Evolutionary conservation across 37 sponge, comb jelly and placozoan genomes (phyloP).

Genomic region (Halichondria panicea): DNA sequence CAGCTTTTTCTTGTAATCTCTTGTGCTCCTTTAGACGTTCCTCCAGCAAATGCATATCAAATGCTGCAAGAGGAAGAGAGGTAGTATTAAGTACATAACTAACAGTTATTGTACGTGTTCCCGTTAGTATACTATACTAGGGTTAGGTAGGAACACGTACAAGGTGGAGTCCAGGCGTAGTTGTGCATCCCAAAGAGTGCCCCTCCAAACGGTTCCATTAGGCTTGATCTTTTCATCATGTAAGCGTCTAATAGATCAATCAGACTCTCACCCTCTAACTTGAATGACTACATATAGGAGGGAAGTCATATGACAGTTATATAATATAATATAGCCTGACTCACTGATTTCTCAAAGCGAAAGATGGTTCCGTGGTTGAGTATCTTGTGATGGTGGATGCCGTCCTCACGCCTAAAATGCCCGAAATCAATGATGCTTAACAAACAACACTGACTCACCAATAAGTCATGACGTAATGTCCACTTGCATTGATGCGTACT

Average conservation of each 20-base stretch:
- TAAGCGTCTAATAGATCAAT: slow-evolving; percentile 59
- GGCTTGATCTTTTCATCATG: too few species aligned
- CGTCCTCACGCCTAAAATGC: slow-evolving; percentile 57
- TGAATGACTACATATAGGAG: slow-evolving; percentile 38
- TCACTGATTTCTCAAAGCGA: slow-evolving; percentile 65
- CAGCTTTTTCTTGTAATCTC: not conserved
- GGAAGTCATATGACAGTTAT: too few species aligned
- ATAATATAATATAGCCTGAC: too few species aligned
- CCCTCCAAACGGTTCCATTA: slow-evolving; percentile 64
- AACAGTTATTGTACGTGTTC: not conserved
- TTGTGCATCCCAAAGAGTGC: slow-evolving; percentile 46
- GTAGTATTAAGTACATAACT: too few species aligned
- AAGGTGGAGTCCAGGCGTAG: slow-evolving; percentile 73
- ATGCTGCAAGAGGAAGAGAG: slow-evolving; percentile 2
- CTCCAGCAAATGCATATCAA: slow-evolving; percentile 38
- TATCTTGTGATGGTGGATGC: slow-evolving; percentile 65
- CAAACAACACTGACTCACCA: slow-evolving; percentile 62
- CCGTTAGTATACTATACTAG: not conserved
- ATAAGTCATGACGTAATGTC: slow-evolving; percentile 57
- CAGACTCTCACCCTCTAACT: slow-evolving; percentile 43
- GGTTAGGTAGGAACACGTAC: not conserved
- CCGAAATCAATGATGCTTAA: not conserved
- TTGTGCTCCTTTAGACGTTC: slow-evolving; percentile 31
- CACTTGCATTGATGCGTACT: slow-evolving; percentile 42
- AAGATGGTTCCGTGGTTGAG: slow-evolving; percentile 9